Conservation (phyloP, 2,113 vertebrate genomes). For the Ascaphus truei region DNA sequence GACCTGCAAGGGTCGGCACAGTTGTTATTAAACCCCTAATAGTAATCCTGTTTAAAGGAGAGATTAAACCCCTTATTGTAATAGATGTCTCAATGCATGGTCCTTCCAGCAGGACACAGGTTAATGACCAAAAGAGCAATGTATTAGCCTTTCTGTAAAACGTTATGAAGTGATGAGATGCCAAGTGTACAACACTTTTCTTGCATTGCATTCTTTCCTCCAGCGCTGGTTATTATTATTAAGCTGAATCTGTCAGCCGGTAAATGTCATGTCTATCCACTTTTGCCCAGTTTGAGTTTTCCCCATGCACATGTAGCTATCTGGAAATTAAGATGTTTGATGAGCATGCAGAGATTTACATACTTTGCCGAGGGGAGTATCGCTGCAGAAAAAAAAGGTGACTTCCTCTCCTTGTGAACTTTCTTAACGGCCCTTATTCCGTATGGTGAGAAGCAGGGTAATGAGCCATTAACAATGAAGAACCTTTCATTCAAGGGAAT, state of each 20-base stretch:
- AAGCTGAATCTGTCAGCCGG: conserved; percentile 2
- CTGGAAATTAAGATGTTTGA: not conserved
- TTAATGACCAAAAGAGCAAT: conserved; percentile 17
- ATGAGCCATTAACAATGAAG: no score
- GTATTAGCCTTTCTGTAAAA: conserved; percentile 16
- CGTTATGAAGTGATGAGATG: not conserved
- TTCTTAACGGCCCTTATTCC: no score
- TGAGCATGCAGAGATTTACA: not conserved
- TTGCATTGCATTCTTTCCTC: not conserved
- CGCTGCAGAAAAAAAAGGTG: not conserved
- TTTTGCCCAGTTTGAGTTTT: not conserved
- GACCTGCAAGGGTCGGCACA: not conserved
- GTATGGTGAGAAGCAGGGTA: no score
- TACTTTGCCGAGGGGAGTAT: not conserved
- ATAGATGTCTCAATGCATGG: not conserved
- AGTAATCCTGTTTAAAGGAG: not conserved
- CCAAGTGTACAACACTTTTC: conserved; percentile 8
- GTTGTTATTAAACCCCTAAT: not conserved
- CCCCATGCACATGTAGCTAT: not conserved
- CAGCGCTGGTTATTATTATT: conserved; percentile 20
- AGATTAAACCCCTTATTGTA: conserved; percentile 10
- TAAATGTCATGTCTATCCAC: conserved; percentile 17
- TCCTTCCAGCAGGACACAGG: conserved; percentile 9
- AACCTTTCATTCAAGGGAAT: no score
- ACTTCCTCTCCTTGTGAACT: no score